Evolutionary conservation across 2,113 vertebrate species (phyloP).

Genomic region (Pygathrix nemaeus): DNA sequence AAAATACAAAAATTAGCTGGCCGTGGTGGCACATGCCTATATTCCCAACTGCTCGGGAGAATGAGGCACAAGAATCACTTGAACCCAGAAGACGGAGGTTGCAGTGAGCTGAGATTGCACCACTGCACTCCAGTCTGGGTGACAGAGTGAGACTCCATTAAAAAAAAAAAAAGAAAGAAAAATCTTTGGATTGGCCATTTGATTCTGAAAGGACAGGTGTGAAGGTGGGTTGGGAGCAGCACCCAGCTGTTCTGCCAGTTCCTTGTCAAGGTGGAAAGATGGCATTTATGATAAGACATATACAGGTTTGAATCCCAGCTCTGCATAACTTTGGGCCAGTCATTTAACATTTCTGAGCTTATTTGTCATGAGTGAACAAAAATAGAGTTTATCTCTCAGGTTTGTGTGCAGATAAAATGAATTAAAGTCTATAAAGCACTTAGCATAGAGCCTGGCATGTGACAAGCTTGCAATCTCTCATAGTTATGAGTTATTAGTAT

Average conservation of each 20-base stretch:
- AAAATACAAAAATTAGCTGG: too few species aligned
- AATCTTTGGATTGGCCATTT: not conserved
- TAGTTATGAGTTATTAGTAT: not conserved
- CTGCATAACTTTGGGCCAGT: not conserved
- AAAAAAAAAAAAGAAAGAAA: not conserved
- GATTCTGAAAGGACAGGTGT: not conserved
- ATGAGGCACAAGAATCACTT: too few species aligned
- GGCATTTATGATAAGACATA: not conserved
- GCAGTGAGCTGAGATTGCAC: too few species aligned
- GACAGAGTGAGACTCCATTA: too few species aligned
- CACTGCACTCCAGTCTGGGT: too few species aligned
- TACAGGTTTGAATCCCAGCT: not conserved
- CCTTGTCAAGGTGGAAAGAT: not conserved
- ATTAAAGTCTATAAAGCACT: not conserved
- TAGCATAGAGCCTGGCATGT: not conserved
- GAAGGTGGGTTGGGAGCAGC: too few species aligned
- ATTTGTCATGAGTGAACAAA: not conserved
- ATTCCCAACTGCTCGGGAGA: too few species aligned
- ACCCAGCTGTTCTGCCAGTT: not conserved
- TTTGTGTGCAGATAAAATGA: not conserved
- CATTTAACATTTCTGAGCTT: not conserved
- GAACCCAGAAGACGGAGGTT: too few species aligned
- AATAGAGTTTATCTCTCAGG: not conserved
- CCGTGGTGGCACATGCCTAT: too few species aligned
- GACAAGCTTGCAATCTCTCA: not conserved